These are phyloP conservation scores for Xestia xanthographa DNA, from an alignment of 2,888 invertebrate species.

Conservation along the genomic window DNA sequence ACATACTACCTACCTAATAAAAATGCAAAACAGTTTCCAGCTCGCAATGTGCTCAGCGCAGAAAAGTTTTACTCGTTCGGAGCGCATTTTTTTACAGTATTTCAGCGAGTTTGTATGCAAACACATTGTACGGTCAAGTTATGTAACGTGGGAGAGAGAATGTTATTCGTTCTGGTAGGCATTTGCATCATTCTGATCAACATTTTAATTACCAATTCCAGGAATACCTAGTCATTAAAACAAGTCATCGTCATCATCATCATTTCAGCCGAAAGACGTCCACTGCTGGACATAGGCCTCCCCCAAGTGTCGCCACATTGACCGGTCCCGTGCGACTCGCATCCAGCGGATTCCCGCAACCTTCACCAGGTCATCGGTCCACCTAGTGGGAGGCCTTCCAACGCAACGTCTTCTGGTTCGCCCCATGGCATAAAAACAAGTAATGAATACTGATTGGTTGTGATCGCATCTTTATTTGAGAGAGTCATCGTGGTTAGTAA, in stretches of 20 bases:
- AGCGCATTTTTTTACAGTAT: constrained; percentile 35
- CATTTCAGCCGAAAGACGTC: no score
- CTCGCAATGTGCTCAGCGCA: constrained; percentile 10
- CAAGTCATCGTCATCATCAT: no score
- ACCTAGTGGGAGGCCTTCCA: no score
- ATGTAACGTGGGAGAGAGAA: not conserved
- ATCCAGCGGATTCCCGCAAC: no score
- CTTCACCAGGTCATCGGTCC: no score
- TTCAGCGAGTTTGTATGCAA: constrained; percentile 18
- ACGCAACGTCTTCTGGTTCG: no score
- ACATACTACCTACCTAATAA: not conserved
- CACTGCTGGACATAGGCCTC: no score
- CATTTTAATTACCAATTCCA: constrained; percentile 1
- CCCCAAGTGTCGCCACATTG: no score
- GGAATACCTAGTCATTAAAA: not conserved
- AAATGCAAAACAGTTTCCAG: constrained; percentile 30
- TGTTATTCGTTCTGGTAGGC: not conserved
- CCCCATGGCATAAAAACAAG: no score
- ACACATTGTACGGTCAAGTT: constrained; percentile 5
- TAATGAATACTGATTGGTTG: constrained; percentile 1
- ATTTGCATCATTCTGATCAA: not conserved
- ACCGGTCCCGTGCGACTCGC: no score
- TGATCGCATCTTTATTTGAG: not conserved
- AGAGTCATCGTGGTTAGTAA: not conserved
- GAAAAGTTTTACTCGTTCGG: constrained; percentile 30